Evolutionary conservation across 2,888 invertebrate species (phyloP), one percentile per base, ranked within the genome.

Genomic region (Drosophila ustulata): DNA sequence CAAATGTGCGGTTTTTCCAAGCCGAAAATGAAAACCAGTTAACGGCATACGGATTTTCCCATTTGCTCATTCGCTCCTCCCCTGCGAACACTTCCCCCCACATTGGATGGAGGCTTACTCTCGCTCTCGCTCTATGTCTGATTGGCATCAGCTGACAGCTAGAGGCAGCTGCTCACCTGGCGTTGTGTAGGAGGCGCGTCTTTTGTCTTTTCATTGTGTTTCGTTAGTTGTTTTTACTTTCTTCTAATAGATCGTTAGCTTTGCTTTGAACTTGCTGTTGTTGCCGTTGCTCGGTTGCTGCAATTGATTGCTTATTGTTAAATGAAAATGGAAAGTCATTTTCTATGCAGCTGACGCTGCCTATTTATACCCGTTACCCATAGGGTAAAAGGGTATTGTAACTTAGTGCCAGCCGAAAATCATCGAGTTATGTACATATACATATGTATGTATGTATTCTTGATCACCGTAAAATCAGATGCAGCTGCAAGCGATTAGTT

Each of bases 241-340:
- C 88, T 88, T 85, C 85, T 85, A 88, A 88, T 82, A 85, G 86
- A 88, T 83, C 88, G 83, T 83, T 83, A 83, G 85, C 81, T 82
- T 84, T 82, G 84, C 80, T 82, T 83, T 86, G 86, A 85, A 85
- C 85, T 88, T 85, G 88, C 62, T 58, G 62, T 49, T 26, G 69
- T 34, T 11, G 26, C 23, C 57, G 64, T 26, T 23, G 64, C 32
- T 30, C 7, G 6, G 30, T 30, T 58, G 45, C 50, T 59, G 75
- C 82, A 83, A 85, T 85, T 85, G 85, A 85, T 85, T 85, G 82
- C 85, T 86, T 84, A 87, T 87, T 85, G 87, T 85, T 85, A 87
- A 85, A 87, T 84, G 87, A 86, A 85, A 85, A 86, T 85, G 85
- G 85, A 85, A 85, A 85, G 85, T 87, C 77, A 86, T 82, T 87